Evolutionary conservation across 2,113 vertebrate genomes (phyloP), one percentile per base, ranked within the genome.

Genomic region (Delphinus delphis): DNA sequence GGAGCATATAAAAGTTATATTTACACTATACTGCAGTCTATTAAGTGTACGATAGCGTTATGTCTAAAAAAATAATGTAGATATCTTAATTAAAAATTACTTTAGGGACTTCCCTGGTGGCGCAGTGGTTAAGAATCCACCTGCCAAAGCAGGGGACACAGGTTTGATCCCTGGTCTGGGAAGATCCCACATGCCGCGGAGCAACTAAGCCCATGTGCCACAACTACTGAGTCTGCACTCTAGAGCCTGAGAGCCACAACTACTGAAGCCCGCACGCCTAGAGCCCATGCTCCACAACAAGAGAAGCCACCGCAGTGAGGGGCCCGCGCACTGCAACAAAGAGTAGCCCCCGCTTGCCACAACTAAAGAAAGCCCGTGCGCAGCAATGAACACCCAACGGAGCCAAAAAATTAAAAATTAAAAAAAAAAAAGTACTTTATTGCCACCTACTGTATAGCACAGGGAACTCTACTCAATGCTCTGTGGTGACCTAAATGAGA

Each of bases 261-360:
- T 50, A 50, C 17, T 20, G 44, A 21, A 50, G 74, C 74, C 74
- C 1, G 8, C 20, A 28, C 11, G 73, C 44, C 73, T 31, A 33
- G 44, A 50, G 73, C 5, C 28, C 44, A 4, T 10, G 28, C 73
- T 50, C 73, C 0, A 1, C 73, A 50, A 33, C 74, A 18, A 77
- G 74, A 77, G 44, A 77, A 50, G 44, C 17, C 44, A 12, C 28
- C 28, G 1, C 44, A 50, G 5, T 11, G 53, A 53, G 53, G 3
- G 33, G 73, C 11, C 28, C 44, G 3, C 0, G 5, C 44, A 12
- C 44, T 1, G 6, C 44, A 20, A 18, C 17, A 3, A 47, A 74
- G 28, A 50, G 44, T 0, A 31, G 28, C 28, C 4, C 53, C 53
- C 53, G 5, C 53, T 53, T 14, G 15, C 53, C 5, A 5, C 15